Evolutionary conservation across 2,797 vertebrate genomes (phyloP).

Genomic region (Brachyalestes nurse): DNA sequence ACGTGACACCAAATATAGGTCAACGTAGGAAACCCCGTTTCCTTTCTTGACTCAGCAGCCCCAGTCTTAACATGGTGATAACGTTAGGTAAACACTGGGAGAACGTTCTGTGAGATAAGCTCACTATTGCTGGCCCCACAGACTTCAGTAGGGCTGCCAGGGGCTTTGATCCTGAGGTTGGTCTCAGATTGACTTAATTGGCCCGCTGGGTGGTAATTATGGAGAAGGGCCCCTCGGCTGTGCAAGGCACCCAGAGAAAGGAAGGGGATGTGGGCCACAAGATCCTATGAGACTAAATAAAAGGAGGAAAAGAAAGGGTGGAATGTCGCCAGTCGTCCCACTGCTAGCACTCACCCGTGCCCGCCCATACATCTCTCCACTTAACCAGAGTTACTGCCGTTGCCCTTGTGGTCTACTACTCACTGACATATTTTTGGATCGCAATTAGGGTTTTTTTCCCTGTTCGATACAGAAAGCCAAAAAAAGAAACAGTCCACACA

Average conservation of each 20-base stretch:
- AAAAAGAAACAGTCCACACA: not conserved
- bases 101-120: slow-evolving; percentile 15
- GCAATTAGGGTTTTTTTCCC: not conserved
- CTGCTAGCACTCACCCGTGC: slow-evolving; percentile 15
- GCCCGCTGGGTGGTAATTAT: slow-evolving; percentile 71
- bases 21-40: not conserved
- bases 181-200: slow-evolving; percentile 75
- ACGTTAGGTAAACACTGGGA: slow-evolving; percentile 3
- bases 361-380: not conserved
- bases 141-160: slow-evolving; percentile 42
- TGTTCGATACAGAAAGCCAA: not conserved
- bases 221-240: slow-evolving; percentile 47
- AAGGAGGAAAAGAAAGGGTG: slow-evolving; percentile 19
- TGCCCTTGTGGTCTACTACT: slow-evolving; percentile 23
- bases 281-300: slow-evolving; percentile 37
- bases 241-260: slow-evolving; percentile 29
- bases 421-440: slow-evolving; percentile 3
- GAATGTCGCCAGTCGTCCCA: slow-evolving; percentile 17
- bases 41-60: slow-evolving; percentile 6
- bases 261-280: slow-evolving; percentile 27
- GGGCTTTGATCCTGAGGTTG: slow-evolving; percentile 71
- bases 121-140: slow-evolving; percentile 49
- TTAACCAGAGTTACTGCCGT: not conserved
- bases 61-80: not conserved
- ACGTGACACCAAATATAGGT: slow-evolving; percentile 32